Conservation (phyloP, 2,113 vertebrate species). For the Periophthalmodon schlosseri region DNA sequence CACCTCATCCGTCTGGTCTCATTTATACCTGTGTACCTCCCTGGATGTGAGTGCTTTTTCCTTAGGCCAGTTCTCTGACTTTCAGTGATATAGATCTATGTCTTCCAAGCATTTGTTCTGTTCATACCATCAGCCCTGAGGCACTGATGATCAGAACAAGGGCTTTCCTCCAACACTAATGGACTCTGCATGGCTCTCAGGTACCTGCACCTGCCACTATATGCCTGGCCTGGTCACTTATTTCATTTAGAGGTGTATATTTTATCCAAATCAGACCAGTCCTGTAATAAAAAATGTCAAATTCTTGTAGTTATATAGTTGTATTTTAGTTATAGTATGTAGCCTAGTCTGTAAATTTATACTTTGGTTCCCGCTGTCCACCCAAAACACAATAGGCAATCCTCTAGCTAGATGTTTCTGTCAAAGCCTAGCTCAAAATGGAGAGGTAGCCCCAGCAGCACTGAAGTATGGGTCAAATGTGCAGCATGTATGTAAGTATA, state of each 20-base stretch:
- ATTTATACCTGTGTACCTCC: conserved; percentile 58
- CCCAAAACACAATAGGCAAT: too few relatives aligned
- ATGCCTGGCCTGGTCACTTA: conserved; percentile 37
- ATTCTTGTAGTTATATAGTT: too few relatives aligned
- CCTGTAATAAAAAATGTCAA: too few relatives aligned
- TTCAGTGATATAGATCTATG: conserved; percentile 54
- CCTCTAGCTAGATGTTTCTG: too few relatives aligned
- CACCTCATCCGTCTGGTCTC: neutral
- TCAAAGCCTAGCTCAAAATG: too few relatives aligned
- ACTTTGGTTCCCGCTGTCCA: too few relatives aligned
- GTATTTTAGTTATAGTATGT: too few relatives aligned
- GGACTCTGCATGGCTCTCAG: conserved; percentile 58
- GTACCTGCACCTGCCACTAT: conserved; percentile 46
- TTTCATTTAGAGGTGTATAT: neutral
- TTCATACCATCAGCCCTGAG: conserved; percentile 50
- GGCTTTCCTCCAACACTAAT: conserved; percentile 66
- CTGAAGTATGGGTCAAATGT: too few relatives aligned
- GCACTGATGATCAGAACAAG: conserved; percentile 70
- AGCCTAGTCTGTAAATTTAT: too few relatives aligned
- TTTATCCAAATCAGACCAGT: too few relatives aligned
- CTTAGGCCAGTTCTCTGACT: conserved; percentile 38
- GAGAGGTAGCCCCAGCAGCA: too few relatives aligned
- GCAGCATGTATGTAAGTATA: too few relatives aligned
- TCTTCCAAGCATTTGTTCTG: conserved; percentile 64
- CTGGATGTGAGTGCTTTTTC: conserved; percentile 24